phyloP scores from a whole-genome alignment of 2,888 invertebrate species.

The Spisula subtruncata region DNA sequence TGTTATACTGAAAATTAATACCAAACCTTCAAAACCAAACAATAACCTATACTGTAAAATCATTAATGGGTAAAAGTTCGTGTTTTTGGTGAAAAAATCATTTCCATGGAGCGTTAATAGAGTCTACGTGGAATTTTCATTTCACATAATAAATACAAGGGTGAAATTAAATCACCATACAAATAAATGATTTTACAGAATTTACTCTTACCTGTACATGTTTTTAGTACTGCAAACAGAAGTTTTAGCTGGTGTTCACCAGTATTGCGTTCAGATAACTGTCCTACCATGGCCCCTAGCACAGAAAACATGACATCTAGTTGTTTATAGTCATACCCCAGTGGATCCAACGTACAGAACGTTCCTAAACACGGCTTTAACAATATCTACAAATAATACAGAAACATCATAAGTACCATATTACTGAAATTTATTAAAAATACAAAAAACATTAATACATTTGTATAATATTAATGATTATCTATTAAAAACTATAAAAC shows the following conservation, averaged over 20 bases:
- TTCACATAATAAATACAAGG: too few species aligned
- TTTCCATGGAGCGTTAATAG: too few species aligned
- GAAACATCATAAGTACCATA: background rate
- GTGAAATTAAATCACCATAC: too few species aligned
- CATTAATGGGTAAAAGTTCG: too few species aligned
- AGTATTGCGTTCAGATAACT: constrained; percentile 62
- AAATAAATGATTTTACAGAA: too few species aligned
- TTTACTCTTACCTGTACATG: constrained; percentile 72
- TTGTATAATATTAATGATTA: too few species aligned
- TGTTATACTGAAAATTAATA: background rate
- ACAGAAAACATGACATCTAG: constrained; percentile 77
- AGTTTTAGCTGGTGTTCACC: constrained; percentile 76
- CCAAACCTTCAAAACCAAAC: too few species aligned
- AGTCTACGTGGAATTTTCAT: too few species aligned
- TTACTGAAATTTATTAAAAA: too few species aligned
- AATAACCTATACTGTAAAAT: background rate
- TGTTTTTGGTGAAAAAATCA: too few species aligned
- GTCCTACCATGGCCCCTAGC: constrained; percentile 77
- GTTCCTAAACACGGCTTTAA: constrained; percentile 75
- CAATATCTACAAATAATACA: constrained; percentile 62
- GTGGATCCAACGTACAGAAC: constrained; percentile 77
- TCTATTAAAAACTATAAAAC: too few species aligned
- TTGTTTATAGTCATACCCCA: constrained; percentile 77
- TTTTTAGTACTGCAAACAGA: constrained; percentile 72
- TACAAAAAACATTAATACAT: too few species aligned